A percentile compares a stretch with the other conserved stretches of the same genome.
These are phyloP conservation scores for Myodes glareolus DNA, from an alignment of 2,113 vertebrate species.

Conservation along the genomic window DNA sequence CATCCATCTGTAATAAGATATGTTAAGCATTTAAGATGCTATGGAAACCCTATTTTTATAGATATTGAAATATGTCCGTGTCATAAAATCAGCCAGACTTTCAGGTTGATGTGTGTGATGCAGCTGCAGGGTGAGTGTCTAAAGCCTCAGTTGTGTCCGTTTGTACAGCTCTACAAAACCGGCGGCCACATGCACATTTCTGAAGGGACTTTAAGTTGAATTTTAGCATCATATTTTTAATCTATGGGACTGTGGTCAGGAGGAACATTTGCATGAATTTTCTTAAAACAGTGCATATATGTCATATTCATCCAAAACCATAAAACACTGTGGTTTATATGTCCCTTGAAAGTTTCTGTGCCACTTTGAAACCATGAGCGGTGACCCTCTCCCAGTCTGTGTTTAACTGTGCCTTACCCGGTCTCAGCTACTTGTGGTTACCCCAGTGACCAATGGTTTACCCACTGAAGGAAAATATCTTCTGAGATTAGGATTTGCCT, in stretches of 20 bases:
- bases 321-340: neutral
- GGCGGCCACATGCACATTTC: neutral
- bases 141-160: neutral
- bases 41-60: neutral
- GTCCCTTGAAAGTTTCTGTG: neutral
- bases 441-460: neutral
- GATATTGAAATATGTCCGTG: neutral
- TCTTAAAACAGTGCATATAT: neutral
- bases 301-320: neutral
- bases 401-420: neutral
- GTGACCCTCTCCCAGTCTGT: neutral
- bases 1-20: neutral
- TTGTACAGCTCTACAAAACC: neutral
- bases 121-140: neutral
- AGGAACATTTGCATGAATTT: neutral
- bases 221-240: neutral
- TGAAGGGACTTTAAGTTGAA: neutral
- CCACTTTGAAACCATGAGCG: neutral
- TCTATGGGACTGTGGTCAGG: neutral
- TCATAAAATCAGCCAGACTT: constrained; percentile 17
- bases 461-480: neutral
- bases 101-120: neutral
- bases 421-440: neutral
- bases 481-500: neutral
- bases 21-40: neutral